Evolutionary conservation across 2,888 invertebrate species (phyloP).

Genomic region (Itoplectis maculator): DNA sequence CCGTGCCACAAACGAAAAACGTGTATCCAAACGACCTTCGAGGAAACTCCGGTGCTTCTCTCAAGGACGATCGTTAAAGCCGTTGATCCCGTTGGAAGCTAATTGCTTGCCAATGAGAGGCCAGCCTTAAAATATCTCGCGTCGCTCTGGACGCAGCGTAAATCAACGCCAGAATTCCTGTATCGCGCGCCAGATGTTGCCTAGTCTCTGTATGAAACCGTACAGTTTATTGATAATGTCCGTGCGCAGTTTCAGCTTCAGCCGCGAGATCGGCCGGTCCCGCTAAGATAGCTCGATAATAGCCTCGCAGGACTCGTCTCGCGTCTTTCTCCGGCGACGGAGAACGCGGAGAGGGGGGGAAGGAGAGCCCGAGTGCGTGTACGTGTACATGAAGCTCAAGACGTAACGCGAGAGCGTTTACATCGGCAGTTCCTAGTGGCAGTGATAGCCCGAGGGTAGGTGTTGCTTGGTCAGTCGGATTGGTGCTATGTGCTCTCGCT

Average conservation of each 20-base stretch:
- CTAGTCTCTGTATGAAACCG: conserved; percentile 29
- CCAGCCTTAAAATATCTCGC: conserved; percentile 10
- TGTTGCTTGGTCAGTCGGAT: conserved; percentile 33
- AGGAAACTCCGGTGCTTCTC: conserved; percentile 27
- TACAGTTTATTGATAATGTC: conserved; percentile 57
- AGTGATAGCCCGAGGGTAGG: conserved; percentile 20
- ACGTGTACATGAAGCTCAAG: background rate
- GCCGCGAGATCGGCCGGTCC: conserved; percentile 23
- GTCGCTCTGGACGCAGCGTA: background rate
- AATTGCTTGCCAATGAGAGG: conserved; percentile 9
- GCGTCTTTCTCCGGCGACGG: background rate
- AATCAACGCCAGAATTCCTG: conserved; percentile 20
- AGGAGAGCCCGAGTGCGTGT: background rate
- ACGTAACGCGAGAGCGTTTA: conserved; percentile 42
- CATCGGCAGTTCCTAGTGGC: background rate
- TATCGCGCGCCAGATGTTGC: conserved; percentile 44
- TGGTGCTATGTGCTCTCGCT: background rate
- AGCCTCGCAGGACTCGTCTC: background rate
- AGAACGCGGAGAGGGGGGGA: background rate
- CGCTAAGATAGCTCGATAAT: conserved; percentile 60
- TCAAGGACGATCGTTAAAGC: conserved; percentile 50
- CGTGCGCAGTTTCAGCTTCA: conserved; percentile 23
- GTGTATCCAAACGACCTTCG: conserved; percentile 5
- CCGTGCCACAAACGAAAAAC: background rate
- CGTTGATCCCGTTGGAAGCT: conserved; percentile 20